Percentiles rank a stretch among this genome's conserved stretches.
Evolutionary conservation across 2,797 vertebrate species (phyloP).

Genomic region (Poeciliopsis gracilis): DNA sequence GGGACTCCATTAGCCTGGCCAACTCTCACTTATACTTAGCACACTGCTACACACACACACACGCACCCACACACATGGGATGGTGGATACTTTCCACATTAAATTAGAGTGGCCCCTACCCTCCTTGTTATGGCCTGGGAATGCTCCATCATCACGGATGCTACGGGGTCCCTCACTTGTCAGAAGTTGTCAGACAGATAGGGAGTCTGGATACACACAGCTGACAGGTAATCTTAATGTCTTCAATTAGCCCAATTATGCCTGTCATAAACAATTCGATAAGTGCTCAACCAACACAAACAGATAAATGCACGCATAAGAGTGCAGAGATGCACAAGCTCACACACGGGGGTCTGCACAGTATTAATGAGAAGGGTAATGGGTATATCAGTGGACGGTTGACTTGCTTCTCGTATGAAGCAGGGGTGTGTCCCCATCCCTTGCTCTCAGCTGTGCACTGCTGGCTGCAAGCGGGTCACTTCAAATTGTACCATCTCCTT

Average conservation of each 20-base stretch:
- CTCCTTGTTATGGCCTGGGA: conserved; percentile 94
- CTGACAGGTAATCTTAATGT: conserved; percentile 99
- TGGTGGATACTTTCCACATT: conserved; percentile 89
- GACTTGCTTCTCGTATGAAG: conserved; percentile 84
- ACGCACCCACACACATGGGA: conserved; percentile 23
- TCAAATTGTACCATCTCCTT: conserved; percentile 99
- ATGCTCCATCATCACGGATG: conserved; percentile 96
- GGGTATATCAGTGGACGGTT: conserved; percentile 91
- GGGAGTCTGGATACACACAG: conserved; percentile 95
- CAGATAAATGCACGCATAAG: conserved; percentile 91
- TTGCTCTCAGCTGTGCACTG: conserved; percentile 90
- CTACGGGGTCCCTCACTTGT: conserved; percentile 98
- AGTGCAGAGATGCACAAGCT: conserved; percentile 83
- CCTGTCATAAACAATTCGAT: conserved; percentile 99
- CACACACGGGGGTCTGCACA: conserved; percentile 80
- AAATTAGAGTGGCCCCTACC: conserved; percentile 97
- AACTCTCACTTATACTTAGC: conserved; percentile 71
- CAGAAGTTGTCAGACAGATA: conserved; percentile 97
- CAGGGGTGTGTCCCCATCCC: conserved; percentile 60
- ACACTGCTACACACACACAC: conserved; percentile 47
- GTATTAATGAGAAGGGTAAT: conserved; percentile 96
- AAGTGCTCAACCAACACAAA: conserved; percentile 97
- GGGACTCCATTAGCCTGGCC: conserved; percentile 92
- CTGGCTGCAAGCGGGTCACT: conserved; percentile 94
- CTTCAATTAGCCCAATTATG: conserved; percentile 99